phyloP scores from a whole-genome alignment of 2,113 vertebrate species.

The Okapia johnstoni region DNA sequence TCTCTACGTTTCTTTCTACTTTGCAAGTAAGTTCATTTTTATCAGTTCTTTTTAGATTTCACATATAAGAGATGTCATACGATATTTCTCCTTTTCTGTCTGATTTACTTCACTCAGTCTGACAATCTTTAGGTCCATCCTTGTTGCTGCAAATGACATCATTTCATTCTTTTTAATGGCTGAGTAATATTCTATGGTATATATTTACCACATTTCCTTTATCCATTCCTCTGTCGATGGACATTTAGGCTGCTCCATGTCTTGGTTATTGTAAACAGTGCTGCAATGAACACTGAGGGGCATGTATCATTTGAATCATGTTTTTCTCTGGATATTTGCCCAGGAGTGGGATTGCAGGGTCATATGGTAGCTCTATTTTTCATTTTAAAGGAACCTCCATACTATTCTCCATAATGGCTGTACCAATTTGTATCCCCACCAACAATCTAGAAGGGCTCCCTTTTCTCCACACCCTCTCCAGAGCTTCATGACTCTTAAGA shows the following conservation, averaged over 20 bases:
- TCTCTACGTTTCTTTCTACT: not conserved
- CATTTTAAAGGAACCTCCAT: not conserved
- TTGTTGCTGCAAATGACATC: not conserved
- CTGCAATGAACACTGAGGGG: not conserved
- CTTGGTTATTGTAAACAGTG: not conserved
- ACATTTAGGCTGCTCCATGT: not conserved
- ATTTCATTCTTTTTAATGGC: not conserved
- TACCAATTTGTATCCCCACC: not conserved
- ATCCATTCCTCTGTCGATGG: not conserved
- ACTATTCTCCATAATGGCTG: not conserved
- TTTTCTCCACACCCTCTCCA: not conserved
- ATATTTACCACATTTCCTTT: not conserved
- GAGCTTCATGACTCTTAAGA: not conserved
- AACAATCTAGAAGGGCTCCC: not conserved
- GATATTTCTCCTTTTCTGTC: not conserved
- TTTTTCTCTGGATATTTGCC: not conserved
- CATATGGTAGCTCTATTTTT: not conserved
- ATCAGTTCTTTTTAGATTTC: not conserved
- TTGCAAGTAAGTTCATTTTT: not conserved
- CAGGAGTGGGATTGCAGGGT: not conserved
- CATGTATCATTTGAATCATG: not conserved
- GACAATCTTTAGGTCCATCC: not conserved
- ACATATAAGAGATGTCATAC: not conserved
- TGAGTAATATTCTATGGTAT: not conserved
- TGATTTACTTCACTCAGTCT: not conserved